A percentile compares a stretch with the other conserved stretches of the same genome.
phyloP scores from a whole-genome alignment of 2,888 invertebrate genomes.

The Deladenus siricidicola region DNA sequence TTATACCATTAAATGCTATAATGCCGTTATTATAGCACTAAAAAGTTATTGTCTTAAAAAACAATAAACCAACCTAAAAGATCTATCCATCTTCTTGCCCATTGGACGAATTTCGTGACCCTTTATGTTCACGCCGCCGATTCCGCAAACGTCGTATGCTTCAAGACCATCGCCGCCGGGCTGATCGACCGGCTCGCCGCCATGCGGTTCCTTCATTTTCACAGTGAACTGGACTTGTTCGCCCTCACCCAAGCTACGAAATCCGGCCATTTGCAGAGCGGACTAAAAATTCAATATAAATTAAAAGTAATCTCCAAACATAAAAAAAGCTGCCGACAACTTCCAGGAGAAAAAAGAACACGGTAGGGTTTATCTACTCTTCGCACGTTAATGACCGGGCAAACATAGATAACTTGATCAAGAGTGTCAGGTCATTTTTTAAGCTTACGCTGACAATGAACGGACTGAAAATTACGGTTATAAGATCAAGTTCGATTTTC shows the following conservation, averaged over 20 bases:
- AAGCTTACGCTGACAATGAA: too few species aligned
- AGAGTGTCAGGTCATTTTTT: too few species aligned
- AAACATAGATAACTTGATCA: too few species aligned
- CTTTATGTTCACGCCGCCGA: conserved; percentile 10
- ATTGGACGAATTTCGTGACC: conserved; percentile 21
- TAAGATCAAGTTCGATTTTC: neutral
- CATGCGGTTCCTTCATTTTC: conserved; percentile 16
- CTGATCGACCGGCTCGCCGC: neutral
- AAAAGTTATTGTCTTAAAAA: too few species aligned
- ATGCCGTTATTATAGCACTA: too few species aligned
- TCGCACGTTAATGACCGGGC: too few species aligned
- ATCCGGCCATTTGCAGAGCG: conserved; percentile 25
- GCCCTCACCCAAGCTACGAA: conserved; percentile 24
- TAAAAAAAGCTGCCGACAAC: too few species aligned
- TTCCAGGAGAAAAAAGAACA: too few species aligned
- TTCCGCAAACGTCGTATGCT: conserved; percentile 20
- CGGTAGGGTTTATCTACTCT: too few species aligned
- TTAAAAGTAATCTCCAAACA: neutral
- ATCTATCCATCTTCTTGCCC: conserved; percentile 26
- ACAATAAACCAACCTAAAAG: conserved; percentile 13
- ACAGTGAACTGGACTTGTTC: conserved; percentile 24
- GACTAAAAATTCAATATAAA: conserved; percentile 15
- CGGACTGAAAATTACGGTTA: too few species aligned
- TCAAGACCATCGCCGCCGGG: conserved; percentile 19
- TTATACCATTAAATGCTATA: too few species aligned